A percentile compares a stretch with the other conserved stretches of the same genome.
phyloP scores from a whole-genome alignment of 2,797 vertebrate species.

The Anabas testudineus region DNA sequence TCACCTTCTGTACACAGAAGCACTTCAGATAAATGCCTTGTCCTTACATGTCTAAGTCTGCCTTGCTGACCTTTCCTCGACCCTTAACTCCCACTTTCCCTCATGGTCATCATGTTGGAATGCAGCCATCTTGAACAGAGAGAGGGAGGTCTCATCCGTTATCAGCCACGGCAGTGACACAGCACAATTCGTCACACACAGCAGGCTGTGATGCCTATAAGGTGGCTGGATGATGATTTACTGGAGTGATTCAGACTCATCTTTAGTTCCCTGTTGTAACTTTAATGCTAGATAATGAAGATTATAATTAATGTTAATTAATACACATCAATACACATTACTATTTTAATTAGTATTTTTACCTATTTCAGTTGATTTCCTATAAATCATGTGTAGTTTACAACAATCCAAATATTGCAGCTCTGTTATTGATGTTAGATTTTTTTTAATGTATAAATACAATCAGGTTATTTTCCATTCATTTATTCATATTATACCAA shows the following conservation, averaged over 20 bases:
- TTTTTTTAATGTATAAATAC: too few species aligned
- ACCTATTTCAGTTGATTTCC: too few species aligned
- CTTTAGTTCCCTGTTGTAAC: too few species aligned
- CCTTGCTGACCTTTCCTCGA: constrained; percentile 29
- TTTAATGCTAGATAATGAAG: too few species aligned
- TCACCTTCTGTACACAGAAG: background rate
- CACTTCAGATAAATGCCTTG: background rate
- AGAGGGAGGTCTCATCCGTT: constrained; percentile 37
- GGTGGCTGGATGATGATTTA: constrained; percentile 23
- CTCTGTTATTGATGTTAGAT: too few species aligned
- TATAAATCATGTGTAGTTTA: too few species aligned
- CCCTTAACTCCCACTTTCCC: background rate
- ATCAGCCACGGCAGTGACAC: constrained; percentile 43
- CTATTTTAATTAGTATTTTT: too few species aligned
- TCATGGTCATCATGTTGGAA: constrained; percentile 49
- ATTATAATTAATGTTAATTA: too few species aligned
- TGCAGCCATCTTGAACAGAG: constrained; percentile 44
- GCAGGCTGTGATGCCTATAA: constrained; percentile 40
- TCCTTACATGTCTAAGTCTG: background rate
- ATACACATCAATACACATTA: too few species aligned
- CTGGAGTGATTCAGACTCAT: too few species aligned
- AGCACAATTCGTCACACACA: constrained; percentile 65
- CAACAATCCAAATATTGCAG: too few species aligned
- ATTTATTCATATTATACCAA: background rate
- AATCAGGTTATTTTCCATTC: background rate